phyloP scores from a whole-genome alignment of 2,113 vertebrate species.

The Himantopus leucocephalus region DNA sequence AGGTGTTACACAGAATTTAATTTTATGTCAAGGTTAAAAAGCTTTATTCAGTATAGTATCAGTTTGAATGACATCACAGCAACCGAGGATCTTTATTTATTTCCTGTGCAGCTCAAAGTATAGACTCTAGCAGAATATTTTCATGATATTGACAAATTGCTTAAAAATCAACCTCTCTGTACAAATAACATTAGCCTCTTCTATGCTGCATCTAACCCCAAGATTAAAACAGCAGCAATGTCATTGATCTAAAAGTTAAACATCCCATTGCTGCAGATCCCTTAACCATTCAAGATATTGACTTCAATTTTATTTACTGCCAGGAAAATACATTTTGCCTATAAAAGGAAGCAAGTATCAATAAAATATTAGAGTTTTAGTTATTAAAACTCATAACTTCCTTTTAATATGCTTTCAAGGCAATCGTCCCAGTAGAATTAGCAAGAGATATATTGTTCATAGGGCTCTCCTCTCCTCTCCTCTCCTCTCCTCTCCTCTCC shows the following conservation, averaged over 20 bases:
- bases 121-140: not conserved
- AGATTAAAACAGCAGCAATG: not conserved
- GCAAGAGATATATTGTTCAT: not conserved
- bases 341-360: not conserved
- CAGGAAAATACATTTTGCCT: not conserved
- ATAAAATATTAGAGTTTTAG: not conserved
- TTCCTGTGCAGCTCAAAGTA: not conserved
- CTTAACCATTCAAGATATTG: not conserved
- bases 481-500: too few relatives aligned
- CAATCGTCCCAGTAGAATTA: not conserved
- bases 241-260: conserved; percentile 26
- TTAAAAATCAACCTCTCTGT: not conserved
- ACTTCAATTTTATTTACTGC: not conserved
- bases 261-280: not conserved
- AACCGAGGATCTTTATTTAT: not conserved
- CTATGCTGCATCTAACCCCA: not conserved
- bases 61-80: not conserved
- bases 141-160: not conserved
- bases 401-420: not conserved
- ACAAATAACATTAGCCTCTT: not conserved
- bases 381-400: not conserved
- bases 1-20: not conserved
- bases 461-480: not conserved
- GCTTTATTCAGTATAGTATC: not conserved
- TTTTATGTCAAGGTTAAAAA: not conserved